Base-by-base conservation (phyloP, 2,797 vertebrate species). In the Microtus agrestis region DNA sequence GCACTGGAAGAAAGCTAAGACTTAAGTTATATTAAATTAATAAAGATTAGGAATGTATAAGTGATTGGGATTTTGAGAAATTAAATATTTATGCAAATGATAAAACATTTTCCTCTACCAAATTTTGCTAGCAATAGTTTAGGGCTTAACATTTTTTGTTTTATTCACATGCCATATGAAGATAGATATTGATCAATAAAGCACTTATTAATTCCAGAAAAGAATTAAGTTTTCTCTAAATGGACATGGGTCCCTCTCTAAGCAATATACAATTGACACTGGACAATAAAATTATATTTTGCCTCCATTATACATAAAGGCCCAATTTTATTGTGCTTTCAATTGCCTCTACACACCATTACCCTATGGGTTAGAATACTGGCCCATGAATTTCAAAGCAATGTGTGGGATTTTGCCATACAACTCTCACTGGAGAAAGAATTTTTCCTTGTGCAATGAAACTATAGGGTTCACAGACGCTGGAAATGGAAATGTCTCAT, bases 231-330 rank as follows among this genome's bases (percentile, higher is more conserved):
- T 96, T 79, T 88, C 92, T 89, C 31, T 95, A 93, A 95, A 91
- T 96, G 61, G 73, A 46, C 10, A 95, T 90, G 8, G 37, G 34
- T 86, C 77, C 73, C 89, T 91, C 67, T 94, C 19, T 91, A 91
- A 95, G 90, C 81, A 96, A 91, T 71, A 77, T 77, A 94, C 43
- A 91, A 90, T 87, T 96, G 87, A 96, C 31, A 88, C 43, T 93
- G 63, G 63, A 95, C 37, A 96, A 95, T 97, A 96, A 98, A 97
- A 93, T 98, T 97, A 91, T 90, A 93, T 95, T 97, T 95, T 96
- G 40, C 61, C 77, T 91, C 48, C 67, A 93, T 96, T 95, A 96
- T 96, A 94, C 77, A 96, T 85, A 94, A 65, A 96, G 95, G 80
- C 14, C 34, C 87, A 96, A 95, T 93, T 97, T 96, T 95, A 94